Base-by-base conservation (phyloP, 1,140 invertebrate species). In the Euura lappo region DNA sequence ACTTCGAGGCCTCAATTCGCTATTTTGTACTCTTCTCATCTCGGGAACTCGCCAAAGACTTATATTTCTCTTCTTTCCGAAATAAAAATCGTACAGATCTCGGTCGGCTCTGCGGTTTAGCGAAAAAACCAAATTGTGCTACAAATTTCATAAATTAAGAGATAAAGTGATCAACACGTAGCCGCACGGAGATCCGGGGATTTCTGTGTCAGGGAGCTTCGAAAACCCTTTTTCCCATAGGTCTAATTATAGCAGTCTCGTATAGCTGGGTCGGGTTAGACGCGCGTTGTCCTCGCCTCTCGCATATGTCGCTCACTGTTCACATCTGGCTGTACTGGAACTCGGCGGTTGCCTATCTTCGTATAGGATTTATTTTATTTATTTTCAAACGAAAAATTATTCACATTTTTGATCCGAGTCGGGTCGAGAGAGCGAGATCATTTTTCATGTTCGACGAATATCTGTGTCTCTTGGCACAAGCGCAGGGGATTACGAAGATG, bases 211-310 rank as follows among this genome's bases (percentile, higher is more conserved):
- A 60, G 10, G 3, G 51, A 60, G 51, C 51, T 60, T 3, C 10
- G 13, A 60, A 60, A 28, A 28, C 28, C 51, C 51, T n/a, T 60
- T 60, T 60, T 60, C 51, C 51, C 51, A 60, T 60, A 60, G 51
- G 51, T 60, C 51, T 60, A 60, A 60, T 60, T 60, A 60, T 60
- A 60, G 51, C 51, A 60, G 51, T 60, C 51, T 60, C 51, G 51
- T 60, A 60, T 60, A 60, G 51, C 51, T n/a, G 10, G 51, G 13
- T 11, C 51, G 51, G 51, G 51, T 60, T 28, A n/a, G 51, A 60
- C 13, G 13, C 13, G 51, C 13, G 51, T 28, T 28, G 28, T 60
- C 51, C 51, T 60, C 51, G 13, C 51, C 13, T 6, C 51, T 60
- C 51, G 13, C 51, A 60, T n/a, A 60, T 60, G 51, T 60, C 51